phyloP scores from a whole-genome alignment of 2,888 invertebrate genomes.

The Sinotaia quadrata region DNA sequence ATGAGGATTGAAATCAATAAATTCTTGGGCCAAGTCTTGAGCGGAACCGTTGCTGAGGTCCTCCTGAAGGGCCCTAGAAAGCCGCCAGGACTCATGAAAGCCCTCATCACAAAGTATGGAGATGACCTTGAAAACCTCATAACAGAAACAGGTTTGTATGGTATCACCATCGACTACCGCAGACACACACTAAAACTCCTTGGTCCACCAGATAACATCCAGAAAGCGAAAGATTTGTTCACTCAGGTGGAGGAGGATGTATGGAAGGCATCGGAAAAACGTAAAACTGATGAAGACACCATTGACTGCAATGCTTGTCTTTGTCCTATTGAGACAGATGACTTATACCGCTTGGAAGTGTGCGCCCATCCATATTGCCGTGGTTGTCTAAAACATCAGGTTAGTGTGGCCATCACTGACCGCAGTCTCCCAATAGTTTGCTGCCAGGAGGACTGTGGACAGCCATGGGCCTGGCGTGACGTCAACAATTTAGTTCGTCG shows the following conservation, averaged over 20 bases:
- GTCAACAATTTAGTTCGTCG: constrained; percentile 40
- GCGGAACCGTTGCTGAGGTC: constrained; percentile 22
- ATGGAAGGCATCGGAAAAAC: neutral
- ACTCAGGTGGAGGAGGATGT: constrained; percentile 8
- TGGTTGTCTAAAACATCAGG: constrained; percentile 50
- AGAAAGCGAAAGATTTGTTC: constrained; percentile 34
- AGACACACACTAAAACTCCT: constrained; percentile 39
- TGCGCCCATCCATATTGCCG: constrained; percentile 67
- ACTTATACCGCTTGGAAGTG: constrained; percentile 55
- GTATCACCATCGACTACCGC: constrained; percentile 42
- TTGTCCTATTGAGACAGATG: constrained; percentile 48
- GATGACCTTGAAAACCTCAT: constrained; percentile 42
- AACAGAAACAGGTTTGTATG: constrained; percentile 31
- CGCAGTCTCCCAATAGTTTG: constrained; percentile 58
- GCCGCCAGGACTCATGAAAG: constrained; percentile 55
- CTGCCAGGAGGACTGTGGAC: constrained; percentile 50
- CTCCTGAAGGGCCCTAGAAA: constrained; percentile 42
- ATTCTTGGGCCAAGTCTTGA: constrained; percentile 19
- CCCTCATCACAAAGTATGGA: constrained; percentile 46
- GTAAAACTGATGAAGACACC: neutral
- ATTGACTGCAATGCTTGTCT: constrained; percentile 62
- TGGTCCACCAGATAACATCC: constrained; percentile 40
- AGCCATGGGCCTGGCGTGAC: constrained; percentile 48
- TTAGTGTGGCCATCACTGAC: constrained; percentile 36
- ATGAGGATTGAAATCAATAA: constrained; percentile 17